Evolutionary conservation across 2,888 invertebrate species (phyloP), one percentile per base, ranked within the genome.

Genomic region (Limenitis camilla): DNA sequence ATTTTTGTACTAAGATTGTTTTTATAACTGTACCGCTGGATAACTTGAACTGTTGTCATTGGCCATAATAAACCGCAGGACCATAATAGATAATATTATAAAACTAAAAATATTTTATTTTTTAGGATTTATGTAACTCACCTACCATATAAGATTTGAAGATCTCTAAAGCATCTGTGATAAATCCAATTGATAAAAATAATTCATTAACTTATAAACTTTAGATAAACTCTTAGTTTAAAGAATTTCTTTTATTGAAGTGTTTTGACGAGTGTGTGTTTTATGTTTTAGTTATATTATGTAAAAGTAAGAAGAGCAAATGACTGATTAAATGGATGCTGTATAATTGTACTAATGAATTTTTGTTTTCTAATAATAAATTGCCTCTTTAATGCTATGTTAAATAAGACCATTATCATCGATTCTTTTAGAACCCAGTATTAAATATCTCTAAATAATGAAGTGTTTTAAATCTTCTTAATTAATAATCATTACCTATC

Each of bases 141-240:
- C 69, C 76, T 85, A 85, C 77, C 74, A 78, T 67, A 68, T 86
- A 86, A 84, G 84, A 75, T 79, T 78, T 66, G 74, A 84, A 79
- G 86, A 87, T 87, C 87, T 86, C 87, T 81, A 75, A 82, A 79
- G 81, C 75, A 83, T 83, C 86, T 87, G 86, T 87, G 87, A 87
- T 87, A 87, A 81, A 72, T 74, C 71, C 77, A 83, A 81, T 80
- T 81, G 74, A 80, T 81, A 77, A 77, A 78, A 76, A 71, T 76
- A 74, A 77, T 73, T 70, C 74, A 74, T 76, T 84, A 80, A 81
- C 81, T 81, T 84, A 83, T 84, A 67, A 74, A 72, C 65, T 74
- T 72, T 74, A 77, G 78, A 72, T 74, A 71, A 61, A 59, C 56
- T 58, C 48, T 58, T 65, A 67, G 65, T 57, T 59, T 65, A 65